Base-by-base conservation (phyloP, 2,888 invertebrate species). In the Melanostoma mellinum region DNA sequence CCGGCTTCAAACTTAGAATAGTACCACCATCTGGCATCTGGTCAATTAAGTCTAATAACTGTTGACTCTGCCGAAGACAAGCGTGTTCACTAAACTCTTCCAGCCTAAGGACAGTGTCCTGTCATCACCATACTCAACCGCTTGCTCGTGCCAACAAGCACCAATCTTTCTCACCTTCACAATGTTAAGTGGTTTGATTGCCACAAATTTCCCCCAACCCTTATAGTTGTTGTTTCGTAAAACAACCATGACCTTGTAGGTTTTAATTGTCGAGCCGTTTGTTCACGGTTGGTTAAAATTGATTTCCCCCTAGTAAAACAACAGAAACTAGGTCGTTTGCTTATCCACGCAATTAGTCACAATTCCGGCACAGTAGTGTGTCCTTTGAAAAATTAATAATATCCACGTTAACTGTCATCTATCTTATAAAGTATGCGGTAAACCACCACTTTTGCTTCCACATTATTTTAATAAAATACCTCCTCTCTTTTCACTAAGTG, bases 401-500 rank as follows among this genome's bases (percentile, higher is more conserved):
- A 82, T 74, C 78, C 65, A 53, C 74, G 42, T 60, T 58, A 69
- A 74, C 65, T 74, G 82, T 74, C 69, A 74, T 74, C 53, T 58
- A 61, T 74, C 67, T 77, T 76, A 48, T 60, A 69, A 77, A 65
- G 69, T 55, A 82, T 71, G 71, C 61, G 58, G 63, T 69, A 46
- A 40, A 58, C 58, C 50, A 40, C 10, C 65, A 52, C 53, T 67
- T 53, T 53, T 53, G 61, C 40, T 8, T 32, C 38, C 38, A 63
- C 48, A 82, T 82, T 63, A 77, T 77, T 82, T 77, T 73, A 73
- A 65, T 82, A 82, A 82, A 77, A 82, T 82, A 40, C 73, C 68
- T 73, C 46, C 20, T 5, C 0, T 63, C 35, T 38, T 6, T 6
- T 36, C 38, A 3, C 6, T 46, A 6, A 65, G 20, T 55, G 61